Percentiles rank a stretch among this genome's conserved stretches.
Evolutionary conservation across 2,113 vertebrate genomes (phyloP).

Genomic region (Vulpes ferrilata): DNA sequence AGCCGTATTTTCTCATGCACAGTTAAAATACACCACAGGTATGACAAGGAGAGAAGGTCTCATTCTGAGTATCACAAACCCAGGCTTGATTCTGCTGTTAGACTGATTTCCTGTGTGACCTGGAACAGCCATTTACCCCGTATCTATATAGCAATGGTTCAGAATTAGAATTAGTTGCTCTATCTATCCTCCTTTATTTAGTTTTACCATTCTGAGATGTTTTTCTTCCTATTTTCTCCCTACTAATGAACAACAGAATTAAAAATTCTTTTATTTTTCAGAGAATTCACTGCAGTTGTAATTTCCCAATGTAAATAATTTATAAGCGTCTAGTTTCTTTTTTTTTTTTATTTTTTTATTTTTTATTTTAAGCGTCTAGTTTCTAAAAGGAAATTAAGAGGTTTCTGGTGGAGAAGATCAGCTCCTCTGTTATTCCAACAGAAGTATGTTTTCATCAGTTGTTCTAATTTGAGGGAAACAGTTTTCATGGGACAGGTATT

Average conservation of each 20-base stretch:
- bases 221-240: background rate
- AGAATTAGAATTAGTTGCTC: background rate
- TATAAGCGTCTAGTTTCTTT: background rate
- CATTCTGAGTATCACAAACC: background rate
- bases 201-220: background rate
- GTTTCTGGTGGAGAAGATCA: background rate
- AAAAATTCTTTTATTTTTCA: constrained; percentile 34
- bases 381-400: background rate
- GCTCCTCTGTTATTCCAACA: background rate
- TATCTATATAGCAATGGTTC: background rate
- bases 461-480: constrained; percentile 24
- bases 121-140: background rate
- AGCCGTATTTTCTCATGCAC: background rate
- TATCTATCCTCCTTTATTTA: background rate
- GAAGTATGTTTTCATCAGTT: background rate
- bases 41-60: background rate
- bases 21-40: background rate
- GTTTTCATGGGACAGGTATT: background rate
- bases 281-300: background rate
- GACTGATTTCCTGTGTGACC: background rate
- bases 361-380: background rate
- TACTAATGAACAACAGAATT: constrained; percentile 1
- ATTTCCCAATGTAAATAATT: constrained; percentile 42
- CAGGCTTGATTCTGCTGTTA: background rate
- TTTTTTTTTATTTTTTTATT: too few species aligned